Percentiles rank a stretch among this genome's conserved stretches.
Conservation (phyloP, 1,140 invertebrate genomes). For the Doryteuthis pealeii region DNA sequence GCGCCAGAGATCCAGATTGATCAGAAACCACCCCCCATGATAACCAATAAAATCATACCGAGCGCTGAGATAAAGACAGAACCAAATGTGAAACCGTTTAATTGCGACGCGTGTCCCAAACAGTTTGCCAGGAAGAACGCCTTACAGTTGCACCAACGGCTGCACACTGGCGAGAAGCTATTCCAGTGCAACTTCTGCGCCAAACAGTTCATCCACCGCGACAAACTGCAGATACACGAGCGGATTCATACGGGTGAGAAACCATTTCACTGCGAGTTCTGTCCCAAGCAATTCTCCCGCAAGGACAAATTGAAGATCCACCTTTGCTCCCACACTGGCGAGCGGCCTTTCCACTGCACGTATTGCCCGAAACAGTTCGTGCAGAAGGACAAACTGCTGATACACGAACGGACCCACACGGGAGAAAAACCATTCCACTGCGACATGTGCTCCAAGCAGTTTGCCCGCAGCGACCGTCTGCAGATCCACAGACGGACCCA, state of each 20-base stretch:
- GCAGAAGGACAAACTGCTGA: conserved; percentile 18
- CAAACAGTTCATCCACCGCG: conserved; percentile 14
- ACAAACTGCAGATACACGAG: conserved; percentile 26
- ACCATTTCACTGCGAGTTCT: conserved; percentile 23
- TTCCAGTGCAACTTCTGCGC: conserved; percentile 16
- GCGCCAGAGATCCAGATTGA: conserved; percentile 26
- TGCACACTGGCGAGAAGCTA: conserved; percentile 26
- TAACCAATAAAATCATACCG: conserved; percentile 21
- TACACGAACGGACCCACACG: conserved; percentile 24
- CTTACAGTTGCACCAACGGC: conserved; percentile 24
- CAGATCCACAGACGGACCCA: conserved; percentile 91
- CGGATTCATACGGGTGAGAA: conserved; percentile 28
- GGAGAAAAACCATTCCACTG: conserved; percentile 17
- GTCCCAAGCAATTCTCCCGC: conserved; percentile 27
- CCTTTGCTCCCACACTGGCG: conserved; percentile 34
- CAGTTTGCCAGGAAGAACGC: conserved; percentile 14
- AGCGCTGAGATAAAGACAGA: conserved; percentile 70
- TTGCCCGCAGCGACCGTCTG: conserved; percentile 86
- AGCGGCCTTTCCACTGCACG: conserved; percentile 30
- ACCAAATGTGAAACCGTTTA: conserved; percentile 75
- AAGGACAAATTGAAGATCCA: conserved; percentile 44
- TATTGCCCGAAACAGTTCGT: conserved; percentile 27
- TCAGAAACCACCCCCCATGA: conserved; percentile 8
- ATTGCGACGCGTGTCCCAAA: conserved; percentile 15
- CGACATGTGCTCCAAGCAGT: conserved; percentile 78